Evolutionary conservation across 2,113 vertebrate species (phyloP), one percentile per base, ranked within the genome.

Genomic region (Triplophysa rosa): DNA sequence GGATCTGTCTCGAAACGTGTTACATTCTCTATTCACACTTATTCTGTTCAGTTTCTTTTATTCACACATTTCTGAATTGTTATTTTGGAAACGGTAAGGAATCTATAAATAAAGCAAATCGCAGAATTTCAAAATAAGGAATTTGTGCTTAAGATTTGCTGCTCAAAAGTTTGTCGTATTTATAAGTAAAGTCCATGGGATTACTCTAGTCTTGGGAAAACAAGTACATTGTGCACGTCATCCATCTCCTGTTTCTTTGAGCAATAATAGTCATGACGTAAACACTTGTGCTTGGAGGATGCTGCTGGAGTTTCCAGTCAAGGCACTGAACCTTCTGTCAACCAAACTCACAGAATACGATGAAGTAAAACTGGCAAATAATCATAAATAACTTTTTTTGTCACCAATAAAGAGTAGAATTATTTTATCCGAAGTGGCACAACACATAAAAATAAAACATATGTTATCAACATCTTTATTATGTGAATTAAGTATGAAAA

Each of bases 231-330:
- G 13, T 14, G 14, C 45, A 63, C 71, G 71, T 74, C 72, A 74
- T 63, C 13, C 11, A 24, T 58, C 49, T 58, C 69, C 52, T 0
- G 6, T 71, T 61, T 33, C 71, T 74, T 49, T 2, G 40, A 74
- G 72, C 72, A 74, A 74, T 74, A 74, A 74, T 74, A 74, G 72
- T 74, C 14, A 23, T 74, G 72, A 74, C 72, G 72, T 74, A 47
- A 63, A 19, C 8, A 6, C 23, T 47, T 74, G 14, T 47, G 71
- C 58, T 63, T 12, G 23, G 72, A 74, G 72, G 59, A 74, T 74
- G 71, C 11, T 73, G 13, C 58, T 61, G 33, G 58, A 62, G 37
- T 74, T 74, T 74, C 58, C 72, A 47, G 26, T 63, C 14, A 17
- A 47, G 47, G 37, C 72, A 63, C 72, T 62, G 58, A 74, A 63